phyloP scores from a whole-genome alignment of 2,113 vertebrate species.

The Mirza zaza region DNA sequence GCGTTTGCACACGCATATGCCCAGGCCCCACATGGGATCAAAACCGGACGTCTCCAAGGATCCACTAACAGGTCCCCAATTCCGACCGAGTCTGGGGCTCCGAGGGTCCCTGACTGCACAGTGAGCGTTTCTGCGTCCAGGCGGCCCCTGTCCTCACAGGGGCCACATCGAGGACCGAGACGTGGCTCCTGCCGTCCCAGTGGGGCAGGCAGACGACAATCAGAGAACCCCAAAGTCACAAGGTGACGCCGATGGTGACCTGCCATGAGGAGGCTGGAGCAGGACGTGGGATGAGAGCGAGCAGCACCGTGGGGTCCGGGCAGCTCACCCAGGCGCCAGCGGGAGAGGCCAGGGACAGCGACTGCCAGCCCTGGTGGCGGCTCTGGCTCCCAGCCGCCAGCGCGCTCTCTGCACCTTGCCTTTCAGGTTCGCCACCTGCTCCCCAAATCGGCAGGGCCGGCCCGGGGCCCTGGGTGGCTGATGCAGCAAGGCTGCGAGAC shows the following conservation, averaged over 20 bases:
- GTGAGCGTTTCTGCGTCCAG: neutral
- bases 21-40: neutral
- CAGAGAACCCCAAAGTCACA: neutral
- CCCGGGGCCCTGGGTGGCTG: neutral
- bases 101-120: neutral
- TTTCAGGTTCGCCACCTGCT: neutral
- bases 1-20: too few species aligned
- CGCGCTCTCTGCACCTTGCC: neutral
- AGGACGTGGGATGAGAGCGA: neutral
- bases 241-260: neutral
- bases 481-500: neutral
- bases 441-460: neutral
- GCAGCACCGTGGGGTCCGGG: neutral
- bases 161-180: neutral
- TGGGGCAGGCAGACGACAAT: too few species aligned
- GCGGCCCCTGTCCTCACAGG: neutral
- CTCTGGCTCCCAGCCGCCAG: neutral
- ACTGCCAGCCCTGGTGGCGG: rapidly evolving
- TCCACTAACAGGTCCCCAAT: neutral
- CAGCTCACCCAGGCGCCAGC: rapidly evolving
- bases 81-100: neutral
- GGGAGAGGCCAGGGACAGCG: too few species aligned
- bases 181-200: neutral
- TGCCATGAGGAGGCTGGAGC: neutral
- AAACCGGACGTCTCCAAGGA: too few species aligned